Base-by-base conservation (phyloP, 2,888 invertebrate genomes). In the Drosophila nigricruria region DNA sequence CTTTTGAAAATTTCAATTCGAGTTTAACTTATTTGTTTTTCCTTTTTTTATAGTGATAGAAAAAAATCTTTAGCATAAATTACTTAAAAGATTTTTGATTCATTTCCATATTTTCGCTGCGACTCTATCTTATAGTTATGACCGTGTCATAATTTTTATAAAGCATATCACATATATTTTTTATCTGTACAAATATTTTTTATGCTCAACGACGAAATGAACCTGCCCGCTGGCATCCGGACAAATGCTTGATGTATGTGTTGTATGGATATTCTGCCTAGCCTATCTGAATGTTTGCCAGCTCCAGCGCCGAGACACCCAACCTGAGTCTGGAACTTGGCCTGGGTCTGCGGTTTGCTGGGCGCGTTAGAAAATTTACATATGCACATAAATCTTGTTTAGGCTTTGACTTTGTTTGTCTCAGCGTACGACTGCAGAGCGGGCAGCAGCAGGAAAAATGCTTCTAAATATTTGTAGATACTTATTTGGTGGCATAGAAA, bases 361-460 rank as follows among this genome's bases (percentile, higher is more conserved):
- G 56, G 57, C 62, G 79, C 70, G 77, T 73, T 77, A 73, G 71
- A 69, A 77, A 85, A 84, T 85, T 88, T 88, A 85, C 84, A 85
- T 85, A 88, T 88, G 83, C 68, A 81, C 88, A 85, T 85, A 85
- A 85, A 88, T 85, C 84, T 85, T 88, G 81, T 85, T 85, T 85
- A 75, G 86, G 82, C 72, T 88, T 79, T 77, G 80, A 76, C 68
- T 82, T 72, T 78, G 83, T 82, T 82, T 81, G 80, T 66, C 65
- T 61, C 56, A 34, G 61, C 18, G 23, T 52, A 50, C 16, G 52
- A 18, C 38, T 53, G 53, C 40, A 20, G 53, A 53, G 30, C 49
- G 30, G 49, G 38, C 53, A 27, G 38, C 38, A 27, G 50, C 36
- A 50, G 54, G 45, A 47, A 75, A 79, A 82, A 79, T 82, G 73